phyloP scores from a whole-genome alignment of 1,140 invertebrate genomes.

The Pseudomyrmex dendroicus region DNA sequence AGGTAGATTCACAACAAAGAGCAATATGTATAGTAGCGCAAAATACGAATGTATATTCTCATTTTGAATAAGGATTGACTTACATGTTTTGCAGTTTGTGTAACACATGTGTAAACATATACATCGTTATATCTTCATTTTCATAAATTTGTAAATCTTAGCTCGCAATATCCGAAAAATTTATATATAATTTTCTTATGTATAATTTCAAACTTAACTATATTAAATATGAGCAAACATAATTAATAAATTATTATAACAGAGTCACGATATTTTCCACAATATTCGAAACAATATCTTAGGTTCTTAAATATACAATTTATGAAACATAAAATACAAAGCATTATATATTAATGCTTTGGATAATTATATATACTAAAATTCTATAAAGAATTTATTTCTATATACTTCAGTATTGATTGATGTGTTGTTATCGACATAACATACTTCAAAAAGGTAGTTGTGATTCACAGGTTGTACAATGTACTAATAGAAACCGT shows the following conservation, averaged over 20 bases:
- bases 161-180: neutral
- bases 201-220: conserved; percentile 25
- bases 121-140: conserved; percentile 19
- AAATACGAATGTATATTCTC: conserved; percentile 11
- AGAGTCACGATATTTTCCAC: conserved; percentile 17
- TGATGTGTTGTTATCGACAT: conserved; percentile 28
- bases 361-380: conserved; percentile 63
- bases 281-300: conserved; percentile 16
- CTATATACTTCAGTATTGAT: conserved; percentile 9
- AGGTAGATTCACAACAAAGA: conserved; percentile 19
- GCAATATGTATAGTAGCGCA: conserved; percentile 19
- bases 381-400: conserved; percentile 44
- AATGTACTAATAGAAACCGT: conserved; percentile 61
- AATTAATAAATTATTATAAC: conserved; percentile 44
- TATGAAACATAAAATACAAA: conserved; percentile 55
- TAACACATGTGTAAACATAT: conserved; percentile 1
- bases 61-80: conserved; percentile 7
- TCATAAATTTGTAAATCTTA: conserved; percentile 26
- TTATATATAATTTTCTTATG: conserved; percentile 34
- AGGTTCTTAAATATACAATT: conserved; percentile 28
- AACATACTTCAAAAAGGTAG: conserved; percentile 49
- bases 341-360: conserved; percentile 57
- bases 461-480: conserved; percentile 56
- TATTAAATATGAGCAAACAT: conserved; percentile 29
- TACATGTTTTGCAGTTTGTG: conserved; percentile 23